These are phyloP conservation scores for Cydia splendana DNA, from an alignment of 1,140 invertebrate species.

Conservation along the genomic window DNA sequence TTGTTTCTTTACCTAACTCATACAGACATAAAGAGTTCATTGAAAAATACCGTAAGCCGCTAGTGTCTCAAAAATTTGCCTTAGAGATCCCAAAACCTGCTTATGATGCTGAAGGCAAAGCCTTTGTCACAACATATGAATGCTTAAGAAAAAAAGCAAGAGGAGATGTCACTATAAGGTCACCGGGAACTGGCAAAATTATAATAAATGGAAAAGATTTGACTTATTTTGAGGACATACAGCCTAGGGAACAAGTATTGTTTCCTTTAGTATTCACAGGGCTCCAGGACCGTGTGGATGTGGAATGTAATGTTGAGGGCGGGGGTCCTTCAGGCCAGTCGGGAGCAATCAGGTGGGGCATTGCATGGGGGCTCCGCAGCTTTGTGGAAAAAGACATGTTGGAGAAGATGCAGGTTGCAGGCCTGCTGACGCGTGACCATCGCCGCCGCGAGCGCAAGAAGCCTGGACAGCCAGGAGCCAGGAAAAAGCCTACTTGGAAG, in stretches of 20 bases:
- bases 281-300: constrained; percentile 89
- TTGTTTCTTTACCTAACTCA: constrained; percentile 86
- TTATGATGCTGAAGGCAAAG: constrained; percentile 84
- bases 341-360: constrained; percentile 92
- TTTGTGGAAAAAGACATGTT: constrained; percentile 89
- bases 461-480: constrained; percentile 93
- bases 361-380: constrained; percentile 88
- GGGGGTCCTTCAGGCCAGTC: constrained; percentile 89
- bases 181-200: constrained; percentile 90
- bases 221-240: constrained; percentile 85
- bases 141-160: constrained; percentile 86
- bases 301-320: constrained; percentile 86
- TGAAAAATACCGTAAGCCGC: constrained; percentile 82
- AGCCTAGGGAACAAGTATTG: constrained; percentile 89
- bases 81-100: constrained; percentile 82
- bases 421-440: constrained; percentile 91
- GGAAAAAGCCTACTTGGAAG: constrained; percentile 96
- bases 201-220: constrained; percentile 90
- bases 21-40: constrained; percentile 86
- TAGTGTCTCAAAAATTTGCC: constrained; percentile 79
- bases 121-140: constrained; percentile 86
- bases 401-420: constrained; percentile 95
- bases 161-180: constrained; percentile 84
- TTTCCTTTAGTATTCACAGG: constrained; percentile 92
- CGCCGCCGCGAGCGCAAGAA: constrained; percentile 95